Percentiles rank a stretch among this genome's conserved stretches.
phyloP scores from a whole-genome alignment of 2,113 vertebrate species.

The Illadopsis cleaveri region DNA sequence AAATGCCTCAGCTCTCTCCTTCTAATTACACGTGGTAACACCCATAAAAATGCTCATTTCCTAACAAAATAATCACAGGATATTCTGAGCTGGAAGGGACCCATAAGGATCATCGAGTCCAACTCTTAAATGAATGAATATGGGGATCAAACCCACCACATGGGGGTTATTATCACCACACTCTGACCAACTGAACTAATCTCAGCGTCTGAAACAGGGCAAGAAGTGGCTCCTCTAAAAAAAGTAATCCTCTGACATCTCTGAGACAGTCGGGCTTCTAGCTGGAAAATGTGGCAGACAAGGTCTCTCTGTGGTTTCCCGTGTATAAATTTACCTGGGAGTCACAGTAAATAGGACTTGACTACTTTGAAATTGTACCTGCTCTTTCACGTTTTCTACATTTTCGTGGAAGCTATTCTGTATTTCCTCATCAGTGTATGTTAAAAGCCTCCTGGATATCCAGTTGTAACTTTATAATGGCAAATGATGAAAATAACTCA shows the following conservation, averaged over 20 bases:
- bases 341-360: not conserved
- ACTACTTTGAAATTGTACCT: not conserved
- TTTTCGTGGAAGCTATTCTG: not conserved
- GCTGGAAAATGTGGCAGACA: not conserved
- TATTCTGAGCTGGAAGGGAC: not conserved
- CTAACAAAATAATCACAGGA: not conserved
- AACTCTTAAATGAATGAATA: not conserved
- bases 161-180: rapidly evolving
- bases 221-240: not conserved
- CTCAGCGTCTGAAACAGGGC: not conserved
- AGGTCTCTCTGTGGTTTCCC: not conserved
- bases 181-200: not conserved
- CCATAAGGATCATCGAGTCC: not conserved
- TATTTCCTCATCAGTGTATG: not conserved
- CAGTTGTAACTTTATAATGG: not conserved
- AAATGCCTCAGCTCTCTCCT: not conserved
- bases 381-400: not conserved
- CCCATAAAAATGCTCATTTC: not conserved
- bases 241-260: not conserved
- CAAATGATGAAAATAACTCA: conserved; percentile 11
- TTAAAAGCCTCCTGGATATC: not conserved
- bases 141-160: not conserved
- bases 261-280: not conserved
- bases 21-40: not conserved
- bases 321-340: not conserved